phyloP scores from a whole-genome alignment of 2,113 vertebrate genomes.

The Leptobrachium leishanense region DNA sequence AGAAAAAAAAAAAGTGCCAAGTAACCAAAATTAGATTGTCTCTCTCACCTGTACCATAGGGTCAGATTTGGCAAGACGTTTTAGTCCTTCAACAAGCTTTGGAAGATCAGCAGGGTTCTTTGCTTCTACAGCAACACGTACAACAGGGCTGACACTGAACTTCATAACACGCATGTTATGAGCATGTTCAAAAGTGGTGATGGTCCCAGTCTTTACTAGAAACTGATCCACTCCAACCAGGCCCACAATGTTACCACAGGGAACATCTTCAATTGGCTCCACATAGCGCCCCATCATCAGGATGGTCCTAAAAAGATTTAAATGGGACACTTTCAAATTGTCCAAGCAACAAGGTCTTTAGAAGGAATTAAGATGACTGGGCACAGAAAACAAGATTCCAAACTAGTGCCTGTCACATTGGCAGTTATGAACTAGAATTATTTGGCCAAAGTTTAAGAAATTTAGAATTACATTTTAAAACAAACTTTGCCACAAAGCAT shows the following conservation, averaged over 20 bases:
- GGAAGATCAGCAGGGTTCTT: slow-evolving; percentile 91
- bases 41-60: slow-evolving; percentile 87
- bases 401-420: no score
- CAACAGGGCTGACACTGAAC: slow-evolving; percentile 94
- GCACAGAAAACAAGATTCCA: no score
- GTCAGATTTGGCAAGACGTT: slow-evolving; percentile 80
- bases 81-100: slow-evolving; percentile 77
- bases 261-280: slow-evolving; percentile 93
- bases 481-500: no score
- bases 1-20: no score
- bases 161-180: slow-evolving; percentile 98
- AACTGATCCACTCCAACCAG: slow-evolving; percentile 93
- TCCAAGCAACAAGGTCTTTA: no score
- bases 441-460: no score
- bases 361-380: no score
- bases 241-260: slow-evolving; percentile 94
- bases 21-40: not conserved
- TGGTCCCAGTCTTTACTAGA: slow-evolving; percentile 93
- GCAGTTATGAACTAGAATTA: no score
- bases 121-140: slow-evolving; percentile 61
- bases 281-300: slow-evolving; percentile 96
- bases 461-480: no score
- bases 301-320: slow-evolving; percentile 75
- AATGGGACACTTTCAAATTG: not conserved
- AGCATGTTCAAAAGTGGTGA: slow-evolving; percentile 88